Base-by-base conservation (phyloP, 2,888 invertebrate species). In the Proisotoma minuta region DNA sequence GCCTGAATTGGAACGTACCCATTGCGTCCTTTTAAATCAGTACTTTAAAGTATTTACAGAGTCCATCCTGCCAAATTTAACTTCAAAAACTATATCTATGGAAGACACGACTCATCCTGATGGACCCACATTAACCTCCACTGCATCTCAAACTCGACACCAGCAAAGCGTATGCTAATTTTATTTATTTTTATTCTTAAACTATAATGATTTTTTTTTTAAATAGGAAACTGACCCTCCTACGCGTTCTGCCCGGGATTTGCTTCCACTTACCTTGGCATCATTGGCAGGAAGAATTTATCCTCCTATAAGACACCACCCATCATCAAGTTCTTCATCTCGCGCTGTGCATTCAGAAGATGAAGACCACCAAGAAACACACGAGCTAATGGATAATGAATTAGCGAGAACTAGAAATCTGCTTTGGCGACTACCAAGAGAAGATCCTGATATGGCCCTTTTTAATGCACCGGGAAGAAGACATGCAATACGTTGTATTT, bases 1-100 rank as follows among this genome's bases (percentile, higher is more conserved):
- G 4, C 77, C 78, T 2, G 82, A 82, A 65, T 74, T 81, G 63
- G 82, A 82, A 75, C 76, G 82, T 22, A 79, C 79, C 1, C 75
- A 79, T 59, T 78, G 76, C n/a, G 75, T 82, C 1, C 73, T 82
- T 22, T 80, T 81, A 65, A 76, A 74, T 24, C 77, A 76, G 68
- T 78, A 78, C 59, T 73, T 76, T 0, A 65, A 68, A 28, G 69
- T 71, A 51, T 27, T 72, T 1, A 66, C 72, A 1, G 73, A 73
- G 48, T 61, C 61, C 10, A 56, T 68, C 10, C 72, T 72, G 2
- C 73, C 73, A 10, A n/a, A n/a, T n/a, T n/a, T n/a, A n/a, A n/a
- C n/a, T n/a, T n/a, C n/a, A n/a, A n/a, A n/a, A n/a, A n/a, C n/a
- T n/a, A n/a, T n/a, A n/a, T n/a, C n/a, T n/a, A n/a, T n/a, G n/a